A percentile compares a stretch with the other conserved stretches of the same genome.
These are phyloP conservation scores for Myopa testacea DNA, from an alignment of 2,888 invertebrate species.

Conservation along the genomic window DNA sequence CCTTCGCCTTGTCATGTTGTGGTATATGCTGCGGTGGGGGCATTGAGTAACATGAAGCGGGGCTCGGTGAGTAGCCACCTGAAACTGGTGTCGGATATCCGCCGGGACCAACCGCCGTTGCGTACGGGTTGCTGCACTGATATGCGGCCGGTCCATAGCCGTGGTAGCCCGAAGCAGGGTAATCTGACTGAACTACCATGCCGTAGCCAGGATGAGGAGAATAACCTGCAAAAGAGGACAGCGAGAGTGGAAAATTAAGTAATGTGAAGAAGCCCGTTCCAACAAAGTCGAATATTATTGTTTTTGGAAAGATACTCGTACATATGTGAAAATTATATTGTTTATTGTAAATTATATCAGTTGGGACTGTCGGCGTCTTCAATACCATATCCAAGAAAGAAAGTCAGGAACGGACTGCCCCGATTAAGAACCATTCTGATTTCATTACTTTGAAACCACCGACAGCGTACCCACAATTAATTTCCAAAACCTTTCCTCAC, in stretches of 20 bases:
- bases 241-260: not conserved
- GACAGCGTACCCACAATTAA: too few species aligned
- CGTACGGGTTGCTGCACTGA: constrained; percentile 70
- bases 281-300: too few species aligned
- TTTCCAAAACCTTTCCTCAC: constrained; percentile 69
- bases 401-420: too few species aligned
- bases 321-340: too few species aligned
- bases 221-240: constrained; percentile 73
- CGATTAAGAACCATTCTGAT: too few species aligned
- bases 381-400: not conserved
- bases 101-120: constrained; percentile 68
- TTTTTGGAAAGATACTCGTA: not conserved
- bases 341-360: too few species aligned
- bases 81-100: constrained; percentile 80
- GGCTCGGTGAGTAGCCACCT: constrained; percentile 76
- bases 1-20: constrained; percentile 78
- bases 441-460: too few species aligned
- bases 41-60: constrained; percentile 85
- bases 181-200: constrained; percentile 83
- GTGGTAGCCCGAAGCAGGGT: constrained; percentile 80
- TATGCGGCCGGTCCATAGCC: constrained; percentile 77
- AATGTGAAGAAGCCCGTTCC: too few species aligned
- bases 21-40: constrained; percentile 84
- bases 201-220: constrained; percentile 89
- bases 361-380: too few species aligned